These are phyloP conservation scores for Caloenas nicobarica DNA, from an alignment of 2,113 vertebrate genomes.

Conservation along the genomic window DNA sequence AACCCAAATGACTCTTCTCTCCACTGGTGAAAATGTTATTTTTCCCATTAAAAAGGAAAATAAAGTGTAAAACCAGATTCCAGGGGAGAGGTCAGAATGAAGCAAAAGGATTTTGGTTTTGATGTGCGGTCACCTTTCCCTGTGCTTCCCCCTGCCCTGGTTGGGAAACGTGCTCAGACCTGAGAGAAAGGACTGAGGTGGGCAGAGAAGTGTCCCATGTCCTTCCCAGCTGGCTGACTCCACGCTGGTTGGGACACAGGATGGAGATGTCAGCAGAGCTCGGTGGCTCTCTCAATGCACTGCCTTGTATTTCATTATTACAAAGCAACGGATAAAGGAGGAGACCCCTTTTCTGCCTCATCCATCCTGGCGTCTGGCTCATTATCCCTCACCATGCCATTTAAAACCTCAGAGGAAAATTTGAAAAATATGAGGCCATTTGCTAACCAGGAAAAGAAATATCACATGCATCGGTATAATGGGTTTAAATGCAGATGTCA, in stretches of 20 bases:
- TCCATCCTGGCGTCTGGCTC: neutral
- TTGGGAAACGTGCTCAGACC: neutral
- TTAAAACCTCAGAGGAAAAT: conserved; percentile 39
- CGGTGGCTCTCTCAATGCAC: neutral
- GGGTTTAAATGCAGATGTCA: conserved; percentile 33
- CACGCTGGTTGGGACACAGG: neutral
- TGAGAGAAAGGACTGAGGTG: neutral
- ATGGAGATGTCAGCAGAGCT: neutral
- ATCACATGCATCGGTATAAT: neutral
- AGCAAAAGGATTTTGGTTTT: neutral
- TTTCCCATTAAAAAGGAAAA: neutral
- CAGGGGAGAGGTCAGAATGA: neutral
- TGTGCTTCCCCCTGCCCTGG: neutral
- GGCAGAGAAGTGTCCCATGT: neutral
- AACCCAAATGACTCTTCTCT: neutral
- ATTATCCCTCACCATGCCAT: neutral
- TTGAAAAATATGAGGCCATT: conserved; percentile 40
- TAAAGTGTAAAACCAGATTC: neutral
- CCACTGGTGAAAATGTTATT: neutral
- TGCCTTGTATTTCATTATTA: neutral
- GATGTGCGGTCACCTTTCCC: neutral
- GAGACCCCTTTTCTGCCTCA: neutral
- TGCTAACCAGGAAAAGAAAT: conserved; percentile 42
- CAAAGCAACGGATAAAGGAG: neutral
- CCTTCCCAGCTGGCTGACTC: neutral